Base-by-base conservation (phyloP, 2,797 vertebrate genomes). In the Sebastes vulpes region DNA sequence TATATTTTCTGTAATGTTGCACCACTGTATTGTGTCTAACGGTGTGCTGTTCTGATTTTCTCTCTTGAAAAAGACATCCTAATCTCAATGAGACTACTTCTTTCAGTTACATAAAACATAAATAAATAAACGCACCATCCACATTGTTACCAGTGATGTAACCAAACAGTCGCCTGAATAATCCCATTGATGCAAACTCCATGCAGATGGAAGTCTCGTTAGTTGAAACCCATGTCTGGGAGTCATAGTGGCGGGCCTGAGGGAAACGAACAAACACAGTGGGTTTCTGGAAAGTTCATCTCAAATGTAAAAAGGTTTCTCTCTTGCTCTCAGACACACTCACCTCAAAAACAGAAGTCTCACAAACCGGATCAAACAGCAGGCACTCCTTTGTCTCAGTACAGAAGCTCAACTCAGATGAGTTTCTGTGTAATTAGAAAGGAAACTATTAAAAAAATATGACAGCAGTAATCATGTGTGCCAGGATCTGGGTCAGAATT, bases 121-220 rank as follows among this genome's bases (percentile, higher is more conserved):
- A 6, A 35, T 21, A 20, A 20, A 48, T 21, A 4, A 42, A 65
- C 35, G 0, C n/a, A 74, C 65, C 89, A 2, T 63, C 53, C n/a
- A 74, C 29, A 2, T 96, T 96, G 53, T 54, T 63, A 18, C 96
- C 95, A 0, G 16, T 61, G 72, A 96, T 96, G 86, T 97, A 97
- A 0, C 81, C 66, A 46, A 56, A 95, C 28, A 97, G 93, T 58
- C 88, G 90, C 35, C 4, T 77, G 86, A 96, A 96, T 4, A 86
- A 71, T 9, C 0, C 67, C 4, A 81, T 3, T 3, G 16, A 0
- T 8, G 94, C 94, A 0, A 86, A 0, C 2, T 94, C 95, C 87
- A 90, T 89, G 21, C 89, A 18, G 7, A 6, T 7, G 23, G 85
- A 81, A 1, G 56, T 23, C 28, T 71, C 81, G 0, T 87, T 28